Base-by-base conservation (phyloP, 1,140 invertebrate genomes). In the Solenopsis invicta region DNA sequence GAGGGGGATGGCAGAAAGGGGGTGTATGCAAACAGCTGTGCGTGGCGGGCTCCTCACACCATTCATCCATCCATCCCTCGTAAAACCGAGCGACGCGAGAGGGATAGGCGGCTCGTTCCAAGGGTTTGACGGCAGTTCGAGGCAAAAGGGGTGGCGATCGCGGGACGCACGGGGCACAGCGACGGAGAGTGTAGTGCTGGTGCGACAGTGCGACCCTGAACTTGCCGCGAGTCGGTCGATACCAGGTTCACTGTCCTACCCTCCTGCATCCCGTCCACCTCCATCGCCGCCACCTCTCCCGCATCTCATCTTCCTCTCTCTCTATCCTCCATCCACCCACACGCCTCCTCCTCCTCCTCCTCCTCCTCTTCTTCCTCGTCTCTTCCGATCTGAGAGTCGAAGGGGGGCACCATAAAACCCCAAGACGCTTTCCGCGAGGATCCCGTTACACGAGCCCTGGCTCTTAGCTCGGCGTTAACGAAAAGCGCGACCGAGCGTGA, bases 191-290 rank as follows among this genome's bases (percentile, higher is more conserved):
- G 86, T 71, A 85, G 74, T 92, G 90, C 91, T 86, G 88, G 88
- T 91, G 91, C 92, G 90, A 93, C 93, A 90, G 78, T 93, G 92
- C 93, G 94, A 94, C 94, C 94, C 93, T 94, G 93, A 94, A 94
- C 94, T 94, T 94, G 93, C 93, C 78, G 81, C 86, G 88, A 89
- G 81, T 64, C 90, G 94, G 93, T 94, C 94, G 94, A 94, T 94
- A 92, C 85, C 87, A 92, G 92, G 93, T 94, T 94, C 93, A 94
- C 89, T 94, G 93, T 88, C 92, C 93, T 93, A 67, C 88, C 85
- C 85, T 90, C 84, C 87, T 72, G 87, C 69, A 64, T 78, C 74
- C 89, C 72, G 78, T 85, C 87, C 89, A 88, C 89, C 88, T 66
- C 84, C 86, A 50, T 64, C 41, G 56, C 75, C 81, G 48, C 50